Base-by-base conservation (phyloP, 64 coral and sea anemone species). In the Dendrophyllia cribrosa region DNA sequence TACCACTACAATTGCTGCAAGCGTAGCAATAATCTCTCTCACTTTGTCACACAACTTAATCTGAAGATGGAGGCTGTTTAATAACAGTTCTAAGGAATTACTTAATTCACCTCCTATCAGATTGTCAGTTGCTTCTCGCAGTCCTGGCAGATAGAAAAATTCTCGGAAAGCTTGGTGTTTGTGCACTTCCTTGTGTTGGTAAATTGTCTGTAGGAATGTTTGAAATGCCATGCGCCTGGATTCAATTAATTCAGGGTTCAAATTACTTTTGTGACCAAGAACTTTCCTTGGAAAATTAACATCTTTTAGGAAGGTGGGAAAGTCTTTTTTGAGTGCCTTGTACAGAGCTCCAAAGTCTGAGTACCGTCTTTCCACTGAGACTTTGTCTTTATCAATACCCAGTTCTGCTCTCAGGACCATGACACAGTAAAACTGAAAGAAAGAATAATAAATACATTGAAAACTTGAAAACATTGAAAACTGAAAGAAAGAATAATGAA, bases 61-160 rank as follows among this genome's bases (percentile, higher is more conserved):
- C 75, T 99, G 97, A 51, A 99, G 91, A 21, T 99, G 97, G 9
- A 99, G 53, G 3, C 82, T 92, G 87, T 99, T 99, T 83, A 93
- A 61, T 0, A 96, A 85, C 51, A 96, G 85, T 79, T 86, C 78
- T 77, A 99, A 74, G 11, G 90, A 80, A 76, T 93, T 77, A 23
- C 83, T 76, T 25, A 96, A 88, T 87, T 93, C 86, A 4, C 97
- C 94, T 58, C 94, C 94, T 67, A 92, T 88, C 55, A 99, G 93
- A 58, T 85, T 52, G 26, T 92, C 79, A 24, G 82, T 91, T 13
- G 94, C 97, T 73, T 91, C 74, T 89, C 86, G 74, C 43, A 99
- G 58, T 46, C 79, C 88, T 44, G 94, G 87, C 8, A 96, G 51
- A 71, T 96, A 99, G 65, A 99, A 99, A 70, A 99, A 99, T 51